These are phyloP conservation scores for Odontesthes bonariensis DNA, from an alignment of 2,113 vertebrate species.

Conservation along the genomic window DNA sequence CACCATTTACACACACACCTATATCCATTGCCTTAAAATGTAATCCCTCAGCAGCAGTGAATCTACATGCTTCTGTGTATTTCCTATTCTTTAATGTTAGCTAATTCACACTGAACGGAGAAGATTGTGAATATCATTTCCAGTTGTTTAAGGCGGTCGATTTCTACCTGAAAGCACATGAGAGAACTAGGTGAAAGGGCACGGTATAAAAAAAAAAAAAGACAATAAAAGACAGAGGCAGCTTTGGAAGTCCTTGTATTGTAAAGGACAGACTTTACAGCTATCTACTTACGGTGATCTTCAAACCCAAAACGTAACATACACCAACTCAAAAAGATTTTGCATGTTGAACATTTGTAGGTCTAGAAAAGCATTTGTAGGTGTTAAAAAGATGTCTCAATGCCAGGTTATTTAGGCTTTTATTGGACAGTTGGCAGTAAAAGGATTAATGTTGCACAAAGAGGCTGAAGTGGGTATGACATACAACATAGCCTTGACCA, in stretches of 20 bases:
- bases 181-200: constrained; percentile 63
- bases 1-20: constrained; percentile 22
- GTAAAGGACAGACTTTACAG: constrained; percentile 9
- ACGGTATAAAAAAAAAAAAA: constrained; percentile 5
- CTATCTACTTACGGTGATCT: not conserved
- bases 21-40: constrained; percentile 22
- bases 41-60: constrained; percentile 15
- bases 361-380: not conserved
- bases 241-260: constrained; percentile 36
- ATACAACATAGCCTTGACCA: not conserved
- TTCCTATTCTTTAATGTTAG: constrained; percentile 43
- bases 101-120: constrained; percentile 10
- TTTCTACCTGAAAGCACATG: constrained; percentile 47
- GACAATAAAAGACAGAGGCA: constrained; percentile 24
- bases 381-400: not conserved
- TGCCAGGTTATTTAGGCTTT: not conserved
- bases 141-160: constrained; percentile 32
- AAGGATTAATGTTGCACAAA: no score
- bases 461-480: not conserved
- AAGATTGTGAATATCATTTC: constrained; percentile 54
- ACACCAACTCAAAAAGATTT: not conserved
- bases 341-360: not conserved
- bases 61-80: constrained; percentile 10
- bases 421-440: no score
- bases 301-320: not conserved